phyloP scores from a whole-genome alignment of 2,113 vertebrate species.

The Zapornia atra region DNA sequence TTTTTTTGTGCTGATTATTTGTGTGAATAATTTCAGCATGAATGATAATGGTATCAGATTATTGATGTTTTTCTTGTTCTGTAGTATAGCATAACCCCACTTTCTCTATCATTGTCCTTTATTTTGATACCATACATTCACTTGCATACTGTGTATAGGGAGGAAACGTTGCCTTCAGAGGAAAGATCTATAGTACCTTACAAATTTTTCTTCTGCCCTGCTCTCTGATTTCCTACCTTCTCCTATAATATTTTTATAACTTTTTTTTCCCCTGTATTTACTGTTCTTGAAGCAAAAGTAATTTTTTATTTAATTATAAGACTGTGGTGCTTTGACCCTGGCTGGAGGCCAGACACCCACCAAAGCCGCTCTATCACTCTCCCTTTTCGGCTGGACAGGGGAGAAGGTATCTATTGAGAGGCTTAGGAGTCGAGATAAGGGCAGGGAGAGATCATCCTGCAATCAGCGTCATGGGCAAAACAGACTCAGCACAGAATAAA shows the following conservation, averaged over 20 bases:
- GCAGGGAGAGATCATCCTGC: too few species aligned
- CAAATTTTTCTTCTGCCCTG: neutral
- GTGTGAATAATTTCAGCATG: neutral
- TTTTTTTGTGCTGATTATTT: neutral
- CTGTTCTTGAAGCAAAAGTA: neutral
- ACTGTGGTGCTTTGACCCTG: too few species aligned
- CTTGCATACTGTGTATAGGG: neutral
- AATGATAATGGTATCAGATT: neutral
- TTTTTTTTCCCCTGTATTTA: neutral
- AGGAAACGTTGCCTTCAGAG: neutral
- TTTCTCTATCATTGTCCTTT: neutral
- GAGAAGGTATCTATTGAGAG: too few species aligned
- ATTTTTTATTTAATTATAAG: fast-evolving
- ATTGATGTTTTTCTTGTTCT: neutral
- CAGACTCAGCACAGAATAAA: too few species aligned
- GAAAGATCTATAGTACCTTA: neutral
- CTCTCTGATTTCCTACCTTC: neutral
- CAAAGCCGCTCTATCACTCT: too few species aligned
- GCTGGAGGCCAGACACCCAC: too few species aligned
- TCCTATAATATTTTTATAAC: neutral
- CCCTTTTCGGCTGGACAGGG: too few species aligned
- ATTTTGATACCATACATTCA: neutral
- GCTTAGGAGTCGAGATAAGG: too few species aligned
- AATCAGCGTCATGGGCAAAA: too few species aligned
- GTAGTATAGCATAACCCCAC: neutral